A percentile compares a stretch with the other conserved stretches of the same genome.
These are phyloP conservation scores for Neosilurus mollespiculum DNA, from an alignment of 2,797 vertebrate species.

Conservation along the genomic window DNA sequence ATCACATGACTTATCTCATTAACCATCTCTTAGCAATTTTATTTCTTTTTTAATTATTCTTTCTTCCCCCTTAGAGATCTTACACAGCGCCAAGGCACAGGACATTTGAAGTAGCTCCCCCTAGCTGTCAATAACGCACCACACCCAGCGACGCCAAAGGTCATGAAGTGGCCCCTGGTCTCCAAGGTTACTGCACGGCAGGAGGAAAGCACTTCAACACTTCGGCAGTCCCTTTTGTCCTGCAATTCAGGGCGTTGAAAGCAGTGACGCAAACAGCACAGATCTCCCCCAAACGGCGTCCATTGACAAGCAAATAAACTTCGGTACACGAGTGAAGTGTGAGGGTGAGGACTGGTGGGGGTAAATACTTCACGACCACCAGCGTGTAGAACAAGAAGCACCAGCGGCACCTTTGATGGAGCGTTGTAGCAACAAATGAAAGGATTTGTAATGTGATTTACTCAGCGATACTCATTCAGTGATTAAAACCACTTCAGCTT, in stretches of 20 bases:
- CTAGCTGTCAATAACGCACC: constrained; percentile 57
- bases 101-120: constrained; percentile 31
- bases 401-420: background rate
- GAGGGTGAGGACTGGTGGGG: background rate
- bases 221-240: constrained; percentile 65
- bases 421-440: background rate
- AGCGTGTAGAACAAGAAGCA: constrained; percentile 6
- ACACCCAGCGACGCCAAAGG: constrained; percentile 68
- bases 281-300: constrained; percentile 62
- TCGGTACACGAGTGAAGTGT: background rate
- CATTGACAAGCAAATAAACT: constrained; percentile 51
- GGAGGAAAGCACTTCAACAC: constrained; percentile 65
- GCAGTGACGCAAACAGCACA: constrained; percentile 48
- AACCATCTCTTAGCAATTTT: background rate
- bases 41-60: background rate
- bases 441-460: background rate
- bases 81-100: background rate
- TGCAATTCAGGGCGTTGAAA: constrained; percentile 63
- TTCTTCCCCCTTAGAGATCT: background rate
- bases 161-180: constrained; percentile 75
- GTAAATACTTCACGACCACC: constrained; percentile 20
- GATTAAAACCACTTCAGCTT: background rate
- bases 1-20: background rate
- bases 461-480: background rate
- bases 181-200: constrained; percentile 71